Evolutionary conservation across 2,113 vertebrate species (phyloP).

Genomic region (Sarotherodon lohbergeri): DNA sequence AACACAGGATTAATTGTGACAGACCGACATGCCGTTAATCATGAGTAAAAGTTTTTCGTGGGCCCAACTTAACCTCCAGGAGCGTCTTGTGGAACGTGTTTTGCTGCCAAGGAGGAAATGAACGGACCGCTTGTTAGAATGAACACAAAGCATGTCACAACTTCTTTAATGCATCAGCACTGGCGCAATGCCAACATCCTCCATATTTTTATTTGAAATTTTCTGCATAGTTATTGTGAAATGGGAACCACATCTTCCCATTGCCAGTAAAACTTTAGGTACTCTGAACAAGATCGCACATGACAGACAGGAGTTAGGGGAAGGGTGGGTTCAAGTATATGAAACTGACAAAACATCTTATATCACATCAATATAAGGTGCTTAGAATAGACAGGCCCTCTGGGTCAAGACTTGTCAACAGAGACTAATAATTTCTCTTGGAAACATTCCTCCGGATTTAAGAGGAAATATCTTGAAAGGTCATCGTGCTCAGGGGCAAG

Average conservation of each 20-base stretch:
- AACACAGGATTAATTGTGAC: background rate
- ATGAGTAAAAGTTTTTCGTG: background rate
- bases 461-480: background rate
- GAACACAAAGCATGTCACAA: background rate
- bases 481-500: background rate
- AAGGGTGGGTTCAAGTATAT: background rate
- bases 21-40: background rate
- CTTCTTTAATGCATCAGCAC: background rate
- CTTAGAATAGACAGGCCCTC: background rate
- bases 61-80: background rate
- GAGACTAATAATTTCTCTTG: background rate
- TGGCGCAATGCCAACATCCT: background rate
- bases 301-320: background rate
- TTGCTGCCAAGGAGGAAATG: background rate
- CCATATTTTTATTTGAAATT: background rate
- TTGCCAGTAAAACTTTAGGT: background rate
- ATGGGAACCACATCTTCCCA: background rate
- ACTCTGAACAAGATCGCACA: background rate
- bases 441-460: background rate
- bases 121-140: accelerated
- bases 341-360: background rate
- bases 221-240: background rate
- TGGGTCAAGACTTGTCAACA: background rate
- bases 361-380: background rate
- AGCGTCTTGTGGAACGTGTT: background rate